Evolutionary conservation across 2,888 invertebrate genomes (phyloP), one percentile per base, ranked within the genome.

Genomic region (Beris morrisii): DNA sequence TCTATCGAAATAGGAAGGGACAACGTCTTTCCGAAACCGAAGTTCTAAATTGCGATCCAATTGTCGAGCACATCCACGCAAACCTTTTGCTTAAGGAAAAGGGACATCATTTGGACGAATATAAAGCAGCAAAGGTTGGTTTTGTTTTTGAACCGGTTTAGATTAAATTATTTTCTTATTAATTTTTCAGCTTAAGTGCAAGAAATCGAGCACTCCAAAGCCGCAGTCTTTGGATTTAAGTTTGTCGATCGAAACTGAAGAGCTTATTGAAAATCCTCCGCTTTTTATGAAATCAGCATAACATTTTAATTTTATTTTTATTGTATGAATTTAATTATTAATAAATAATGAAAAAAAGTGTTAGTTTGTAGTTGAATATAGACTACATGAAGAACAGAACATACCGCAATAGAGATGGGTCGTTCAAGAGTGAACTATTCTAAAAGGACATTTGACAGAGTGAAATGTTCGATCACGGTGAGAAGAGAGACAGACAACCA

Each of bases 31-130:
- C 50, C n/a, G 52, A 64, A 5, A 64, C 64, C 3, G 9, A 53
- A 22, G 45, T 64, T n/a, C 28, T 64, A 22, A 64, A 64, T 54
- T 4, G 11, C 5, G 32, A 43, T 54, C 64, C 64, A 28, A 64
- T 64, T 30, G 54, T 64, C 6, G 64, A 64, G 30, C 64, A 64
- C 28, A 54, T 54, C 13, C 45, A 64, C 12, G 64, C 32, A 5
- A 12, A 43, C 7, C 13, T 64, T n/a, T 54, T 54, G 15, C 15
- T 44, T 12, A 32, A 46, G 30, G 64, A 64, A 31, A 52, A 61
- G 15, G 1, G 1, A 38, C 38, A 5, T 38, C 9, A 38, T 22
- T 22, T 22, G 22, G 22, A 22, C 3, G 38, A 3, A 38, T 38
- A 38, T 38, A 9, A 38, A 38, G 9, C 5, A 38, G 1, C 38